phyloP scores from a whole-genome alignment of 2,113 vertebrate species.

The Fregata magnificens region DNA sequence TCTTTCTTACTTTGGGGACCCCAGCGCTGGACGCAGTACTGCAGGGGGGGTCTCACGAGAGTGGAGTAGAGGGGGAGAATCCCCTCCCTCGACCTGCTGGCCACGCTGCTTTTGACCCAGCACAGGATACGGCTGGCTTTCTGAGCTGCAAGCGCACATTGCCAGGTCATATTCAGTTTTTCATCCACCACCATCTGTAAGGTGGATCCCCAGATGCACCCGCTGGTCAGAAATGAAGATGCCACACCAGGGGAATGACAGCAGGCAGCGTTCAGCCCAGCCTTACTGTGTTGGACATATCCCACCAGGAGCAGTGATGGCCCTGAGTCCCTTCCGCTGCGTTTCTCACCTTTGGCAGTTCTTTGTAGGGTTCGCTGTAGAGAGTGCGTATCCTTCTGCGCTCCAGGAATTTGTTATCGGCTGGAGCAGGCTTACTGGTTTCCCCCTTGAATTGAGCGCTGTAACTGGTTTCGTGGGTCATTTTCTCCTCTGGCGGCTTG shows the following conservation, averaged over 20 bases:
- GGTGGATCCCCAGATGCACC: background rate
- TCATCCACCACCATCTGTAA: background rate
- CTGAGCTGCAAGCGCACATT: rapidly evolving
- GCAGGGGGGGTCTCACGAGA: background rate
- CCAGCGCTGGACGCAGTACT: background rate
- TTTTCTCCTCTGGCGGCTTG: constrained; percentile 87
- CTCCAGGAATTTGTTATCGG: constrained; percentile 86
- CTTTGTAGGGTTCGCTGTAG: constrained; percentile 91
- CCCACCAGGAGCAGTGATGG: background rate
- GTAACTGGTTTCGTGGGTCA: constrained; percentile 91
- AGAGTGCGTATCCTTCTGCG: constrained; percentile 94
- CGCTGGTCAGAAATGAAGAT: background rate
- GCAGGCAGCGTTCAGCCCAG: background rate
- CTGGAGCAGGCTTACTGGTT: constrained; percentile 72
- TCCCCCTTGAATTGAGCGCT: constrained; percentile 90
- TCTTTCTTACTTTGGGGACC: too few relatives aligned
- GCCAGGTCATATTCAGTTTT: rapidly evolving
- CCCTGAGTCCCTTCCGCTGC: rapidly evolving
- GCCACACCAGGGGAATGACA: background rate
- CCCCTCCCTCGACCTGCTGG: background rate
- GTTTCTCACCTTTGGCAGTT: constrained; percentile 83
- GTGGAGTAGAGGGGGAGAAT: background rate
- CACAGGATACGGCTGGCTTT: rapidly evolving
- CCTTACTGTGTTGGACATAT: background rate
- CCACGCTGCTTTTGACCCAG: rapidly evolving